Conservation (phyloP, 2,113 vertebrate species). For the Dryoscopus gambensis region DNA sequence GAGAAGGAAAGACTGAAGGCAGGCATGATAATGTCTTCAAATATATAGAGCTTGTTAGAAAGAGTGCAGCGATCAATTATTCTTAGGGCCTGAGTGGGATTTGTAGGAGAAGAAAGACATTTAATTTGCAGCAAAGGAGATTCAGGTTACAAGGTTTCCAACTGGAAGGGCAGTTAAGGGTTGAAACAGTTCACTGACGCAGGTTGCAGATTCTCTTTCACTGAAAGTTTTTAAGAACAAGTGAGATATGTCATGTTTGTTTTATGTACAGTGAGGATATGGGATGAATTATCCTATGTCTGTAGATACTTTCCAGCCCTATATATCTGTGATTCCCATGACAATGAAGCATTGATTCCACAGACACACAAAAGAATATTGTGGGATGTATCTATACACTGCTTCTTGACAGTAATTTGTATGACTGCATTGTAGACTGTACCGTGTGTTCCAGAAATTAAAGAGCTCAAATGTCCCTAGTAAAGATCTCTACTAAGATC, state of each 20-base stretch:
- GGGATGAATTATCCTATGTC: slow-evolving; percentile 25
- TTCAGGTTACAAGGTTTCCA: background rate
- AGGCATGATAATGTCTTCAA: slow-evolving; percentile 49
- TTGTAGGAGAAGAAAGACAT: background rate
- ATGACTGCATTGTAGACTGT: background rate
- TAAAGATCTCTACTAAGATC: background rate
- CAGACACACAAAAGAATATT: background rate
- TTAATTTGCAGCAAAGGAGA: background rate
- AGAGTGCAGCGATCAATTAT: background rate
- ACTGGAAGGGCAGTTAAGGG: background rate
- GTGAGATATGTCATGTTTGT: slow-evolving; percentile 10
- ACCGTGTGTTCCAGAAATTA: background rate
- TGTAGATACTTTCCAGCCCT: background rate
- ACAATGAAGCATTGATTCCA: slow-evolving; percentile 33
- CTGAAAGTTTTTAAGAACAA: slow-evolving; percentile 31
- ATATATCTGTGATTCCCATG: background rate
- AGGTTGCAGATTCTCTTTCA: slow-evolving; percentile 13
- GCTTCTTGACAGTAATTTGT: background rate
- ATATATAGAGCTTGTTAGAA: slow-evolving; percentile 28
- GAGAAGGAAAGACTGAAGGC: slow-evolving; percentile 19
- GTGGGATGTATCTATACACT: background rate
- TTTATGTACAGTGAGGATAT: slow-evolving; percentile 11
- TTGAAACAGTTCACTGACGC: slow-evolving; percentile 1
- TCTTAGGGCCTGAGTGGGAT: background rate
- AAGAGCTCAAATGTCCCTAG: background rate